Percentiles rank a stretch among this genome's conserved stretches.
Evolutionary conservation across 2,888 invertebrate genomes (phyloP).

Genomic region (Onthophagus sagittarius): DNA sequence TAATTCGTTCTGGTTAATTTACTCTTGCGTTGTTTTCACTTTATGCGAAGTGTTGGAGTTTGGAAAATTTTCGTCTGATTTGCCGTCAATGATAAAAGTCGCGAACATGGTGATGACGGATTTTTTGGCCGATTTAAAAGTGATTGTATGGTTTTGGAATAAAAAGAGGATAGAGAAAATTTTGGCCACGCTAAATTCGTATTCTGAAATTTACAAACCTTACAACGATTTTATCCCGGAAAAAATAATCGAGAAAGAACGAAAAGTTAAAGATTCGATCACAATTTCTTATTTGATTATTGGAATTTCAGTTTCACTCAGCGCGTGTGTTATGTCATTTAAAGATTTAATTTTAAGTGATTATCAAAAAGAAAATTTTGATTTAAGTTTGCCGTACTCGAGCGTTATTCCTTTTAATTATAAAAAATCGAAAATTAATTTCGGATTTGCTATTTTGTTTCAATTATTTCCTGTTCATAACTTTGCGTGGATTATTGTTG

Average conservation of each 20-base stretch:
- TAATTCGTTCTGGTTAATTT: constrained; percentile 21
- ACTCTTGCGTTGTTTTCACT: constrained; percentile 28
- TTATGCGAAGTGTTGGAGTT: constrained; percentile 27
- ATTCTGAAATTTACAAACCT: constrained; percentile 23
- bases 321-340: constrained; percentile 24
- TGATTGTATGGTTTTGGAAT: constrained; percentile 29
- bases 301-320: constrained; percentile 25
- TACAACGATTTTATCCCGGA: constrained; percentile 25
- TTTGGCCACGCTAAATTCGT: constrained; percentile 24
- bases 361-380: background rate
- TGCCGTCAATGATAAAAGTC: constrained; percentile 29
- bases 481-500: constrained; percentile 31
- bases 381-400: constrained; percentile 27
- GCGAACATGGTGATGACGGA: constrained; percentile 32
- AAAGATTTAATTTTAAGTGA: background rate
- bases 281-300: constrained; percentile 25
- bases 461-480: constrained; percentile 30
- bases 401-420: constrained; percentile 32
- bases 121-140: constrained; percentile 27
- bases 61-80: constrained; percentile 19
- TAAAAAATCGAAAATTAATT: constrained; percentile 22
- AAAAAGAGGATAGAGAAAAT: constrained; percentile 25
- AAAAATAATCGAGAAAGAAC: constrained; percentile 25
- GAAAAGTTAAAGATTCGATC: constrained; percentile 24
- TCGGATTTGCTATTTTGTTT: constrained; percentile 29